A percentile compares a stretch with the other conserved stretches of the same genome.
Conservation (phyloP, 2,888 invertebrate genomes). For the Cabera pusaria region DNA sequence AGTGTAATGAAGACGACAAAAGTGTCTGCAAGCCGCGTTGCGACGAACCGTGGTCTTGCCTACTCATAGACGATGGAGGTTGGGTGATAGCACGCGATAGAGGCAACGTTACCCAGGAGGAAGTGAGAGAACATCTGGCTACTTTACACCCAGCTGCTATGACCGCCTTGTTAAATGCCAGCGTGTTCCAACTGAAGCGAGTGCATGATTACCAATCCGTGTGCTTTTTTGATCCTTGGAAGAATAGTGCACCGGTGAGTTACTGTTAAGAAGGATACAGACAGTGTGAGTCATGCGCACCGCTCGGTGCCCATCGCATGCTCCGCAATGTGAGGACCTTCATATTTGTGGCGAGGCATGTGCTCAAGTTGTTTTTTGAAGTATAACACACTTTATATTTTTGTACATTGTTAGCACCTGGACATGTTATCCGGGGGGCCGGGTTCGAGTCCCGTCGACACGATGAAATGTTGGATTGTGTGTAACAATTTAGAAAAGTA, state of each 20-base stretch:
- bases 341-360: too few species aligned
- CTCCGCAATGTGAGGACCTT: too few species aligned
- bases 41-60: conserved; percentile 67
- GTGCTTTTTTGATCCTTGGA: conserved; percentile 62
- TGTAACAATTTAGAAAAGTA: too few species aligned
- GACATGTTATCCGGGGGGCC: too few species aligned
- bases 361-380: too few species aligned
- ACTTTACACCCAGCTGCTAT: conserved; percentile 59
- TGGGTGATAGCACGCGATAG: conserved; percentile 65
- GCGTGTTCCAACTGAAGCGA: conserved; percentile 64
- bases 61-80: conserved; percentile 69
- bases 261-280: too few species aligned
- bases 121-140: conserved; percentile 58
- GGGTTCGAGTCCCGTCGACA: too few species aligned
- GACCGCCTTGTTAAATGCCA: conserved; percentile 57
- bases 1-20: conserved; percentile 59
- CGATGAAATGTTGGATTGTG: too few species aligned
- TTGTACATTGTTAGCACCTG: too few species aligned
- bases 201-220: conserved; percentile 73
- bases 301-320: too few species aligned
- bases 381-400: too few species aligned
- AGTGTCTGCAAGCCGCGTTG: conserved; percentile 55
- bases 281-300: too few species aligned
- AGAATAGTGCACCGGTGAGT: conserved; percentile 50
- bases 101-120: conserved; percentile 37